Percentiles rank a stretch among this genome's conserved stretches.
These are phyloP conservation scores for Zaprionus kolodkinae DNA, from an alignment of 1,140 invertebrate species.

Conservation along the genomic window DNA sequence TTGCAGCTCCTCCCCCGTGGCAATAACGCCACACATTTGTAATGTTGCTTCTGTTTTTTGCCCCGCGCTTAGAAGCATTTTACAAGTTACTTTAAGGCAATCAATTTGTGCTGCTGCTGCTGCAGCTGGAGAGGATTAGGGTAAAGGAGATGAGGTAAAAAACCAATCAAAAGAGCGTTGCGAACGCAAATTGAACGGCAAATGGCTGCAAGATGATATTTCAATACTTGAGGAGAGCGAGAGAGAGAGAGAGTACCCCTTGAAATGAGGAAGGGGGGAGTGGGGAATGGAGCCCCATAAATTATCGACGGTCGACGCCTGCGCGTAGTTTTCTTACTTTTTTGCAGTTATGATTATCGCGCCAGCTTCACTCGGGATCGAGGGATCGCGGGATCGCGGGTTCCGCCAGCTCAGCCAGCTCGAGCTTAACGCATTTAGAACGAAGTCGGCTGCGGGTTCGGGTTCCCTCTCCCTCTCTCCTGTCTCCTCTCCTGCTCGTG, in stretches of 20 bases:
- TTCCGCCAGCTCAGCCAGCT: not conserved
- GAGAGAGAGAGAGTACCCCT: not conserved
- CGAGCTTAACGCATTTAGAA: constrained; percentile 12
- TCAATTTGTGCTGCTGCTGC: constrained; percentile 66
- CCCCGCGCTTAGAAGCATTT: constrained; percentile 69
- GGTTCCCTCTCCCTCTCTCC: not conserved
- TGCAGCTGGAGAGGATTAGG: not conserved
- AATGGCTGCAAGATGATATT: constrained; percentile 80
- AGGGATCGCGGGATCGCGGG: no score
- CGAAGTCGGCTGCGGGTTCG: not conserved
- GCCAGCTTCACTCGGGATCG: constrained; percentile 39
- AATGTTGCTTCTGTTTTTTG: constrained; percentile 80
- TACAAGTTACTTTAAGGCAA: constrained; percentile 83
- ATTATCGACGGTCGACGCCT: constrained; percentile 77
- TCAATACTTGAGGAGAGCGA: constrained; percentile 61
- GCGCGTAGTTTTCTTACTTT: constrained; percentile 80
- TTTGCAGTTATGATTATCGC: constrained; percentile 83
- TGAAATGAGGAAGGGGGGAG: not conserved
- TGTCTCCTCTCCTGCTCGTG: not conserved
- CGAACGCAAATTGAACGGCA: constrained; percentile 82
- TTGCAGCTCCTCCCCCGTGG: constrained; percentile 75
- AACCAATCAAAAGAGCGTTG: constrained; percentile 83
- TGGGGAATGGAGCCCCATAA: constrained; percentile 65
- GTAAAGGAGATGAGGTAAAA: constrained; percentile 46
- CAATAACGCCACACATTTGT: constrained; percentile 83